Base-by-base conservation (phyloP, 2,888 invertebrate genomes). In the Leptogaster cylindrica region DNA sequence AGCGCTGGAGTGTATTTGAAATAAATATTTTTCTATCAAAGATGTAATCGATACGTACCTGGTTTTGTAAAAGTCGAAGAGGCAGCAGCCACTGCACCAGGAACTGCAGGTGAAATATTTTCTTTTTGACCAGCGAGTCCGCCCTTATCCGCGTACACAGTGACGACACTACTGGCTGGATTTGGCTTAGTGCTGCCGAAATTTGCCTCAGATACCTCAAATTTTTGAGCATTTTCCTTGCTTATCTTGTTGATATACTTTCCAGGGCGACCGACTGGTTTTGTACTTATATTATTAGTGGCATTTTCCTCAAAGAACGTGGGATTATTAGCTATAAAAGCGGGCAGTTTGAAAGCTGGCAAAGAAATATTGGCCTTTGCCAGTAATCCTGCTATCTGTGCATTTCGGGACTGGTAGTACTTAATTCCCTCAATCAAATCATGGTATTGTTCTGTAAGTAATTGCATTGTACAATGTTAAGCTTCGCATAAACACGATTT, bases 361-460 rank as follows among this genome's bases (percentile, higher is more conserved):
- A 74, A 31, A n/a, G 68, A 48, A 3, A 74, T 70, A 18, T 72
- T 73, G 4, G 73, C 70, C 27, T 71, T 71, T 31, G 68, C 70
- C 18, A 74, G 36, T 18, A 73, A 58, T 14, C 71, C 72, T 0
- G 73, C 70, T 25, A 74, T 39, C 58, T 73, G 73, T 5, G 67
- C 70, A 69, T 73, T 73, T 41, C 74, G 68, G 7, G 68, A 64
- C 33, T 72, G 72, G 28, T 71, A 73, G 18, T 69, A 71, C 18
- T 68, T 69, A 4, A 74, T n/a, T 3, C 71, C 68, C 6, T 70
- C 67, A 6, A 71, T 65, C 10, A 73, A 66, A 14, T 72, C 72
- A 16, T 70, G 70, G 25, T 73, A 70, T 20, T 72, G 67, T 33
- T 66, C 74, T 74, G 31, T 1, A 70, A 70, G 5, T 39, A 2